Base-by-base conservation (phyloP, 2,113 vertebrate genomes). In the Psephotus haematonotus region DNA sequence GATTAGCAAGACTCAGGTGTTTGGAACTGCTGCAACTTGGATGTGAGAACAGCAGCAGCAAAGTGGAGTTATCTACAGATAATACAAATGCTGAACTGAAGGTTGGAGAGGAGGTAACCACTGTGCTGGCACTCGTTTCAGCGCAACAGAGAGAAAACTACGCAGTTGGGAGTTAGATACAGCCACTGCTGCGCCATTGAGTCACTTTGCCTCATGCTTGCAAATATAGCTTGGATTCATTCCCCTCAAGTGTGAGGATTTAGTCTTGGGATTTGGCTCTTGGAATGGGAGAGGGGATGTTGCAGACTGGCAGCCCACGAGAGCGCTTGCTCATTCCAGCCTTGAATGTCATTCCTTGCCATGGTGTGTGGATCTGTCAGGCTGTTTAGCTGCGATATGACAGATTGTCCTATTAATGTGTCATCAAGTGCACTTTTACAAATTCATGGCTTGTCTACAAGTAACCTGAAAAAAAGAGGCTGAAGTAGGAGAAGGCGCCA, bases 321-420 rank as follows among this genome's bases (percentile, higher is more conserved):
- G 63, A 75, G 49, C 16, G 0, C 27, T 70, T 41, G 50, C 87
- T 70, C 55, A 4, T 77, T 78, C 86, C 92, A 72, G 79, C 37
- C 65, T 17, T 15, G 67, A 72, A 70, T 97, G 86, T 91, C 90
- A 28, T 69, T 80, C 74, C 91, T 74, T 71, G 91, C 93, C 82
- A 13, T 31, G 94, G 86, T 94, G 93, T 92, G 94, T 57, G 79
- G 83, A 95, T 93, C 75, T 86, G 97, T 96, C 95, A 95, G 78
- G 92, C 84, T 92, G 96, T 86, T 96, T 92, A 97, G 97, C 96
- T 93, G 96, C 86, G 25, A 22, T 92, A 79, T 98, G 97, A 97
- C 97, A 97, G 97, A 96, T 97, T 67, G 92, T 92, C 95, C 97
- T 95, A 97, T 98, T 97, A 97, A 97, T 95, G 88, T 97, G 96